These are phyloP conservation scores for Zhengitettix transpicula DNA, from an alignment of 2,888 invertebrate species.

Conservation along the genomic window DNA sequence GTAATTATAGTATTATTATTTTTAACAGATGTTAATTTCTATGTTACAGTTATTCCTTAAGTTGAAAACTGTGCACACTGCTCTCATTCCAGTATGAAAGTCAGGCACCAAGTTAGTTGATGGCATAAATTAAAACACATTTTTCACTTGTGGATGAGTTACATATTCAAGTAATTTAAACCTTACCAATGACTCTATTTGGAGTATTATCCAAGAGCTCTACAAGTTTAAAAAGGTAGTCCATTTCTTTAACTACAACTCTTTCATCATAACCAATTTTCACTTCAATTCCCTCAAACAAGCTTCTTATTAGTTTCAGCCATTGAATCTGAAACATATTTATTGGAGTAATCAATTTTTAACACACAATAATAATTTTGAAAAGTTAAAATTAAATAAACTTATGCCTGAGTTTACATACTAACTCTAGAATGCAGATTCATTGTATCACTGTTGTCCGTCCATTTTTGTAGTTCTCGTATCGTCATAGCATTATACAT, in stretches of 20 bases:
- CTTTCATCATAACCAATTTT: conserved; percentile 33
- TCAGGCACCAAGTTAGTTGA: too few relatives aligned
- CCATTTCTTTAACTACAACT: conserved; percentile 47
- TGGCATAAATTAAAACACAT: too few relatives aligned
- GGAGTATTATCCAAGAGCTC: conserved; percentile 34
- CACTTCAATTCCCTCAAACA: conserved; percentile 41
- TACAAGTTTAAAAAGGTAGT: conserved; percentile 43
- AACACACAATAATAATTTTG: background rate
- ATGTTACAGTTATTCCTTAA: too few relatives aligned
- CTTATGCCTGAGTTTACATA: background rate
- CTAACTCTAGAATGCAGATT: conserved; percentile 2
- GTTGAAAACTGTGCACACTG: too few relatives aligned
- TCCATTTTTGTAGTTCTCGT: conserved; percentile 19
- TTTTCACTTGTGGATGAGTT: too few relatives aligned
- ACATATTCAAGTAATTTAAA: background rate
- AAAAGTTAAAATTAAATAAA: background rate
- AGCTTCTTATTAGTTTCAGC: conserved; percentile 37
- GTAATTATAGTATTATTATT: too few relatives aligned
- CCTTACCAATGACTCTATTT: conserved; percentile 36
- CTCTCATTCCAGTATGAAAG: too few relatives aligned
- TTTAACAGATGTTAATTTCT: too few relatives aligned
- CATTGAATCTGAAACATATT: conserved; percentile 39
- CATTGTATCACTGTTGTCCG: conserved; percentile 14
- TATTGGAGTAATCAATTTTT: background rate
- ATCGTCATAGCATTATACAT: conserved; percentile 22